Evolutionary conservation across 1,140 invertebrate genomes (phyloP), one percentile per base, ranked within the genome.

Genomic region (Cydia splendana): DNA sequence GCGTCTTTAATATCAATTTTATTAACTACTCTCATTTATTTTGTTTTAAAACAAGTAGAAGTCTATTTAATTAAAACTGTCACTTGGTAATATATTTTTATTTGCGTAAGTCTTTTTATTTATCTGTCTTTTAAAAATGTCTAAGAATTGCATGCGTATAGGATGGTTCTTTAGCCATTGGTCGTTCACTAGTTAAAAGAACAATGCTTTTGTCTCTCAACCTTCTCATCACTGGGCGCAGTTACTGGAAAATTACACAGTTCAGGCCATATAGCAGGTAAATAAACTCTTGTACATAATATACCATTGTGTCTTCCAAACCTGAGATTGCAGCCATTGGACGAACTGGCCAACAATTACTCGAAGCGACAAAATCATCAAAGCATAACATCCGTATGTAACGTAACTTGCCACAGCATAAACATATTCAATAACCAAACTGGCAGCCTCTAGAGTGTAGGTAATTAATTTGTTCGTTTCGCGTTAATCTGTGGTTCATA

Each of bases 231-330:
- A 87, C 88, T 76, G 67, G 62, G 84, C 78, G 81, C 86, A 87
- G 80, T 81, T 85, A 89, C 88, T 85, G 88, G 88, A 91, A 91
- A 91, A 91, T 92, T 91, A 91, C 88, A 86, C 85, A 82, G 83
- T 81, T 85, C 77, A 82, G 57, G 78, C 75, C 81, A 81, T 84
- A 71, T 62, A 83, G 24, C 67, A 38, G 67, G 67, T 84, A 84
- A 84, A 83, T 76, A 80, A 81, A 82, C 82, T 84, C 80, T 75
- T 74, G 81, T 82, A 77, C 53, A 57, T 71, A 71, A 71, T 71
- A 71, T 71, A 79, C 82, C 77, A 88, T 86, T 85, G 86, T 79
- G 65, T 86, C 81, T 87, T 82, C 65, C 78, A 76, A 76, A 83
- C 81, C 81, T 81, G 42, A 74, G 67, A 71, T 51, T 69, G 53